Conservation (phyloP, 2,797 vertebrate species). For the Hydrocynus forskahlii region DNA sequence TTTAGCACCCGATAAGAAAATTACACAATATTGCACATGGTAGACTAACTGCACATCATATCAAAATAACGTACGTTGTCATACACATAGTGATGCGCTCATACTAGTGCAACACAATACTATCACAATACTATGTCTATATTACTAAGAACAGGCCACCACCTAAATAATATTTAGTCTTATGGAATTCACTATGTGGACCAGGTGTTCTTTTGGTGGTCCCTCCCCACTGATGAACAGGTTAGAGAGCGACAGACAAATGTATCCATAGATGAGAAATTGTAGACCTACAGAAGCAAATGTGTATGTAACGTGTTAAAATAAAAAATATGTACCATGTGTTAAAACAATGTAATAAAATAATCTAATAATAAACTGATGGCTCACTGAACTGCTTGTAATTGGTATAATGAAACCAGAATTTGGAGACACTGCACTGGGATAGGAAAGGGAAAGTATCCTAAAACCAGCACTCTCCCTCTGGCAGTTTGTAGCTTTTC, state of each 20-base stretch:
- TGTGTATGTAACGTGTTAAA: not conserved
- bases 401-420: not conserved
- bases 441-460: not conserved
- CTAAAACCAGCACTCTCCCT: not conserved
- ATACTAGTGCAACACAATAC: not conserved
- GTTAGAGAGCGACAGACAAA: not conserved
- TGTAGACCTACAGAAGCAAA: not conserved
- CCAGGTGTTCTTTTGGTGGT: not conserved
- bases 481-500: not conserved
- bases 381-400: too few relatives aligned
- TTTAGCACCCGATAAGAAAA: too few relatives aligned
- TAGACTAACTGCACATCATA: too few relatives aligned
- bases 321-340: too few relatives aligned
- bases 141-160: not conserved
- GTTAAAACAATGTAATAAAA: too few relatives aligned
- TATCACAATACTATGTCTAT: not conserved
- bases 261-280: too few relatives aligned
- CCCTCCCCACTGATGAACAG: not conserved
- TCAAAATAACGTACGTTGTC: too few relatives aligned
- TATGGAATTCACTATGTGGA: not conserved
- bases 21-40: too few relatives aligned
- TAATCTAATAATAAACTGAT: too few relatives aligned
- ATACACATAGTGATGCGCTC: not conserved
- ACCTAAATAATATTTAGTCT: not conserved
- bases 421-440: not conserved